A percentile compares a stretch with the other conserved stretches of the same genome.
Conservation (phyloP, 2,113 vertebrate species). For the Burhinus bistriatus region DNA sequence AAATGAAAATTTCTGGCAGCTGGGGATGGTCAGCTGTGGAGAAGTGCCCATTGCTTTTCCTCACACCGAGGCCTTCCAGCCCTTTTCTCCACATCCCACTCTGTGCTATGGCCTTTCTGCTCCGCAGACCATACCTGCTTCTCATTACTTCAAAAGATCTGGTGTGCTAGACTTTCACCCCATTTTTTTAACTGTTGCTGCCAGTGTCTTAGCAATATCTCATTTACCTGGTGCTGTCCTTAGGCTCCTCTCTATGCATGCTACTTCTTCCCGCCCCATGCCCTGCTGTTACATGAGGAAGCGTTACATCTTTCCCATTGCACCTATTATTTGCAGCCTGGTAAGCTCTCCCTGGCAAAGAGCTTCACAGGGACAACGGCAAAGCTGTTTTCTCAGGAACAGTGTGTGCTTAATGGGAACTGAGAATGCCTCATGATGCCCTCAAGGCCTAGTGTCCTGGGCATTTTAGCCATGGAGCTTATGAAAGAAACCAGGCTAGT, state of each 20-base stretch:
- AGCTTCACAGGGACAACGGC: not conserved
- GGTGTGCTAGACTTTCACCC: not conserved
- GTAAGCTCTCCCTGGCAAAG: not conserved
- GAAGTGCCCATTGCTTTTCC: not conserved
- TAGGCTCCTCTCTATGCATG: not conserved
- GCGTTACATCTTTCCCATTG: not conserved
- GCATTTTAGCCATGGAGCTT: not conserved
- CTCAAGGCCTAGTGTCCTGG: not conserved
- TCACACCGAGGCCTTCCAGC: not conserved
- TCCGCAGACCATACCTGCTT: not conserved
- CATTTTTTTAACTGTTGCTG: not conserved
- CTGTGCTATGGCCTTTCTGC: not conserved
- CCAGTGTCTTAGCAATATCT: not conserved
- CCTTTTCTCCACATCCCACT: not conserved
- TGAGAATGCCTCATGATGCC: not conserved
- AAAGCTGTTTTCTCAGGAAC: not conserved
- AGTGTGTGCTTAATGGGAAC: not conserved
- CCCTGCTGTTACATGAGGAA: fast-evolving
- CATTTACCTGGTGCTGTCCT: not conserved
- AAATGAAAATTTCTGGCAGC: not conserved
- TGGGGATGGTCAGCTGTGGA: not conserved
- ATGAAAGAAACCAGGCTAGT: not conserved
- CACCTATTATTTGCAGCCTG: not conserved
- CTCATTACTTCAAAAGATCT: not conserved
- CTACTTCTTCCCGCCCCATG: not conserved